These are phyloP conservation scores for Caiman crocodilus DNA, from an alignment of 2,797 vertebrate species.

Conservation along the genomic window DNA sequence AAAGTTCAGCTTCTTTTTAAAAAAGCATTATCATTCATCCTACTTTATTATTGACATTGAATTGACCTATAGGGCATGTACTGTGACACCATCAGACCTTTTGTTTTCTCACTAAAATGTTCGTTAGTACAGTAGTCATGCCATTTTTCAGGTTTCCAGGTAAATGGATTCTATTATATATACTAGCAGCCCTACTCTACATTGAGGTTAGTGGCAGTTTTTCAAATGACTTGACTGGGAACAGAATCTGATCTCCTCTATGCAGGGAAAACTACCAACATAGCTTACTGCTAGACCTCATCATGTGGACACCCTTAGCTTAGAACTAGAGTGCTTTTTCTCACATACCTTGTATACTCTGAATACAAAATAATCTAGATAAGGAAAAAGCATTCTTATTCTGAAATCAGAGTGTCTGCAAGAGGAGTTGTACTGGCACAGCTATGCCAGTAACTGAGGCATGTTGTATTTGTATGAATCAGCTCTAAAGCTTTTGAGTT, in stretches of 20 bases:
- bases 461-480: not conserved
- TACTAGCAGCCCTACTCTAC: not conserved
- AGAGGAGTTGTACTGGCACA: not conserved
- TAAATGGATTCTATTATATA: not conserved
- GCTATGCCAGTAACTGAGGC: not conserved
- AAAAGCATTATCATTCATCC: not conserved
- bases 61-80: not conserved
- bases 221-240: not conserved
- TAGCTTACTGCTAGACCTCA: not conserved
- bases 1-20: not conserved
- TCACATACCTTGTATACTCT: not conserved
- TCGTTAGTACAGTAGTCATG: not conserved
- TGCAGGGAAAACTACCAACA: not conserved
- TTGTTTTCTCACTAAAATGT: not conserved
- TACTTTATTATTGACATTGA: not conserved
- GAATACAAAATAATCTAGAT: not conserved
- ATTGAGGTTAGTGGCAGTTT: not conserved
- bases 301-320: rapidly evolving
- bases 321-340: not conserved
- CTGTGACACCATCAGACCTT: not conserved
- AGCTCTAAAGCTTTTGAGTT: not conserved
- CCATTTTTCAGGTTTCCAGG: not conserved
- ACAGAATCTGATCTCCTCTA: not conserved
- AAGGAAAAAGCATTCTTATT: not conserved
- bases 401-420: not conserved